phyloP scores from a whole-genome alignment of 2,797 vertebrate genomes.

The Syngnathus acus region DNA sequence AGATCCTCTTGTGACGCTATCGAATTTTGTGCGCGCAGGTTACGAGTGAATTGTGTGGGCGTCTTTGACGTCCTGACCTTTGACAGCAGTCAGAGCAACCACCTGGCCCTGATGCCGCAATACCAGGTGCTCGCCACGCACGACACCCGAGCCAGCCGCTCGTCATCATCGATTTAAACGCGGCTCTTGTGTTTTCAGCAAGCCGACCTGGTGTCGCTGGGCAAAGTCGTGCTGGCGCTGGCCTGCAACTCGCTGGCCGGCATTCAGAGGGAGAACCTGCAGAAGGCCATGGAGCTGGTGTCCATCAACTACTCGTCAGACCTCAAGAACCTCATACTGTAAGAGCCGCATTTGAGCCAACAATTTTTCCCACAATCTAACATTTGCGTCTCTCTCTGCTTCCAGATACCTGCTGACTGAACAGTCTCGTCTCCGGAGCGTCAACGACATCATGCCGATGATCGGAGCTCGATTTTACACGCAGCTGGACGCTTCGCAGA shows the following conservation, averaged over 20 bases:
- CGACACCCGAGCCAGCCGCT: neutral
- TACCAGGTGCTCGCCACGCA: conserved; percentile 66
- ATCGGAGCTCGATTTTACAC: conserved; percentile 98
- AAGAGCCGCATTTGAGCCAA: conserved; percentile 35
- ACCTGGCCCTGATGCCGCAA: conserved; percentile 96
- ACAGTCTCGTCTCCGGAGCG: conserved; percentile 94
- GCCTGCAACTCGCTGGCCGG: conserved; percentile 98
- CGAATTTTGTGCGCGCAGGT: conserved; percentile 53
- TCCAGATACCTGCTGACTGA: conserved; percentile 93
- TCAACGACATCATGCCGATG: conserved; percentile 99
- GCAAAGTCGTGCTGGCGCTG: conserved; percentile 97
- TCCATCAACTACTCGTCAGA: conserved; percentile 99
- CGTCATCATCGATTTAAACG: neutral
- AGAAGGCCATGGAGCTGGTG: conserved; percentile 99
- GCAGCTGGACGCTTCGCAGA: conserved; percentile 94
- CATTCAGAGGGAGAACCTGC: conserved; percentile 97
- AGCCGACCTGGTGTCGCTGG: conserved; percentile 97
- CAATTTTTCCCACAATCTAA: too few species aligned
- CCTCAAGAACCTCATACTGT: conserved; percentile 99
- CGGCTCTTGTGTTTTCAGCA: conserved; percentile 67
- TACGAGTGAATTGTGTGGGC: conserved; percentile 90
- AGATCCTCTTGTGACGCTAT: too few species aligned
- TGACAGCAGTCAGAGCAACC: conserved; percentile 98
- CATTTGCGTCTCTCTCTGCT: neutral
- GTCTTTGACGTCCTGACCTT: conserved; percentile 98